Conservation (phyloP, 2,113 vertebrate species). For the Leuciscus idus region DNA sequence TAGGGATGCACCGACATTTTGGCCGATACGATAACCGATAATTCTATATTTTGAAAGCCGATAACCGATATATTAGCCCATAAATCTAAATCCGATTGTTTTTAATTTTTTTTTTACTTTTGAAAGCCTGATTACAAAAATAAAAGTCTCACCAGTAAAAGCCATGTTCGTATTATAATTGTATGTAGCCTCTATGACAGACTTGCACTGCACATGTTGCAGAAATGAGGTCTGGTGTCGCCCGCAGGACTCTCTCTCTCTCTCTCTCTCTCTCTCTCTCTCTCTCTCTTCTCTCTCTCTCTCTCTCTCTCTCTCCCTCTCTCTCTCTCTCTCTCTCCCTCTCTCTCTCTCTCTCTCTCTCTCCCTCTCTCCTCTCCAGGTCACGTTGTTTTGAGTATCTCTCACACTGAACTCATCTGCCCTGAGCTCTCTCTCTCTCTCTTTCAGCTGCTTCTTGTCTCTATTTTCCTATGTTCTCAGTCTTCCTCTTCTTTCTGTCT, state of each 20-base stretch:
- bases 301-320: background rate
- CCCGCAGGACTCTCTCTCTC: conserved; percentile 65
- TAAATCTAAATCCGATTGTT: no score
- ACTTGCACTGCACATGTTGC: background rate
- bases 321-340: background rate
- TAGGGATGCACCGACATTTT: no score
- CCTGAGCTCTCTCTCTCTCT: conserved; percentile 2
- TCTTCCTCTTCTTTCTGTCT: conserved; percentile 16
- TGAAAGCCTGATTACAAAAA: no score
- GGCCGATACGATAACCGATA: no score
- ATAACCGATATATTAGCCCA: no score
- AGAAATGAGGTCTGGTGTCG: conserved; percentile 78
- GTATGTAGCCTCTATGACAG: no score
- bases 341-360: conserved; percentile 10
- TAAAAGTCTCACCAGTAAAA: no score
- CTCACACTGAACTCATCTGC: conserved; percentile 16
- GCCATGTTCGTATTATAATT: no score
- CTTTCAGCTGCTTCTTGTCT: conserved; percentile 41
- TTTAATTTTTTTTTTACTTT: no score
- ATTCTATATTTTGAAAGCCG: no score
- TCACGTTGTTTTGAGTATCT: background rate
- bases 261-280: conserved; percentile 18
- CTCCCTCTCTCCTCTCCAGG: conserved; percentile 1
- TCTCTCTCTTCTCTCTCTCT: conserved; percentile 11
- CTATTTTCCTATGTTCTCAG: background rate